phyloP scores from a whole-genome alignment of 2,888 invertebrate species.

The Diplolepis rosae region DNA sequence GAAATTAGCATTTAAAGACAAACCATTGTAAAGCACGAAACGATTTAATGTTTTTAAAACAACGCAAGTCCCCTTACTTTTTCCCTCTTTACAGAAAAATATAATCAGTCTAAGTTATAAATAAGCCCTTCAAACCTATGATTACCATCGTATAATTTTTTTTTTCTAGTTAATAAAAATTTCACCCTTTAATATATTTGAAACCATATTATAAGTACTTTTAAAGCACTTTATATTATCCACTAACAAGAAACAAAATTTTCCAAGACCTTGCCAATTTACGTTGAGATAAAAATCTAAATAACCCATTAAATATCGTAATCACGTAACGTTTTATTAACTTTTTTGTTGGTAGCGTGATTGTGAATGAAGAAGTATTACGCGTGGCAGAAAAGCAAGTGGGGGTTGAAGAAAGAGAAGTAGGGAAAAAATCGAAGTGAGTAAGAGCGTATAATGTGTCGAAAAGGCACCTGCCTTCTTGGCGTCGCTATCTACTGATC shows the following conservation, averaged over 20 bases:
- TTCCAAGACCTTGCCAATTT: background rate
- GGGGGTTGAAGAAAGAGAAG: constrained; percentile 34
- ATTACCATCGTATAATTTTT: too few species aligned
- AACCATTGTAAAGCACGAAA: constrained; percentile 11
- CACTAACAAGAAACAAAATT: background rate
- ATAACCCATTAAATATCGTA: background rate
- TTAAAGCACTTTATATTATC: too few species aligned
- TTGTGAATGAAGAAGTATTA: constrained; percentile 13
- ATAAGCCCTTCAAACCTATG: too few species aligned
- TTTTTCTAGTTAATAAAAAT: too few species aligned
- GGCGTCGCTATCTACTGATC: constrained; percentile 66
- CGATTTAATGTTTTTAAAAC: constrained; percentile 12
- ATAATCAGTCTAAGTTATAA: background rate
- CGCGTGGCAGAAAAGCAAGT: constrained; percentile 2
- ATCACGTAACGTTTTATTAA: background rate
- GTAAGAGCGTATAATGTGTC: constrained; percentile 70
- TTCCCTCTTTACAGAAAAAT: background rate
- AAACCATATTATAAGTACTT: too few species aligned
- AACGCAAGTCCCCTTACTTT: background rate
- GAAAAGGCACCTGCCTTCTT: constrained; percentile 70
- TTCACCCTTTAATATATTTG: too few species aligned
- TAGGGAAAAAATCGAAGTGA: constrained; percentile 51
- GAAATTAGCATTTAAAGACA: constrained; percentile 19
- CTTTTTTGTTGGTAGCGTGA: background rate
- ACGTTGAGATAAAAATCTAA: background rate